Evolutionary conservation across 2,888 invertebrate genomes (phyloP), one percentile per base, ranked within the genome.

Genomic region (Drosophila pullipes): DNA sequence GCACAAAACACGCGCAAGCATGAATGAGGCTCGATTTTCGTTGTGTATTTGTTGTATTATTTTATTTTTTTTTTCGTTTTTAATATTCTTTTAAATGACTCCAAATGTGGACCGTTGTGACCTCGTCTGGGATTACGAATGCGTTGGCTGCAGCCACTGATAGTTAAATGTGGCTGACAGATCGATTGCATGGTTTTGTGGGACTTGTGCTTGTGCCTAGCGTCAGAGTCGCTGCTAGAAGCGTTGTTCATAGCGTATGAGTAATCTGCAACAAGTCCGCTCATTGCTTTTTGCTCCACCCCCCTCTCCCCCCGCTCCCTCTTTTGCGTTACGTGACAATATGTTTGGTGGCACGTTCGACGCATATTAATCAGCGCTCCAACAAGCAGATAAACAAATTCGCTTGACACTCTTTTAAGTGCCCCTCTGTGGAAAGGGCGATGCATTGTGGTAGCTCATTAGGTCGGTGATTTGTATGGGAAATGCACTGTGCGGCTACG

Each of bases 261-360:
- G 79, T 73, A 78, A 76, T 70, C 57, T 70, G 35, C 44, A 30
- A 28, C 37, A 18, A 16, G 30, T 63, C 30, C 9, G 39, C 22
- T 72, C 25, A 44, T 18, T 25, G 16, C 35, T 25, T 54, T 16
- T 25, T 22, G n/a, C 3, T 13, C 28, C 0, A 11, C 47, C 6
- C 10, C n/a, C 39, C 52, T 50, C 25, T 1, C 18, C 13, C 2
- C 22, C 0, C 6, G 13, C n/a, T 3, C 18, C 30, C 37, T 4
- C 7, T 30, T 44, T 53, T 54, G 54, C 57, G 58, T 78, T 88
- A 85, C 90, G 91, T 90, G 86, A 87, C 75, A 90, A 76, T 89
- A 87, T 87, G 87, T 73, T 76, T 59, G 62, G 63, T 31, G 61
- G 65, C 87, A 87, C 91, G 82, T 74, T 72, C 55, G 44, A 60